These are phyloP conservation scores for Donacobius atricapilla DNA, from an alignment of 2,113 vertebrate genomes.

Conservation along the genomic window DNA sequence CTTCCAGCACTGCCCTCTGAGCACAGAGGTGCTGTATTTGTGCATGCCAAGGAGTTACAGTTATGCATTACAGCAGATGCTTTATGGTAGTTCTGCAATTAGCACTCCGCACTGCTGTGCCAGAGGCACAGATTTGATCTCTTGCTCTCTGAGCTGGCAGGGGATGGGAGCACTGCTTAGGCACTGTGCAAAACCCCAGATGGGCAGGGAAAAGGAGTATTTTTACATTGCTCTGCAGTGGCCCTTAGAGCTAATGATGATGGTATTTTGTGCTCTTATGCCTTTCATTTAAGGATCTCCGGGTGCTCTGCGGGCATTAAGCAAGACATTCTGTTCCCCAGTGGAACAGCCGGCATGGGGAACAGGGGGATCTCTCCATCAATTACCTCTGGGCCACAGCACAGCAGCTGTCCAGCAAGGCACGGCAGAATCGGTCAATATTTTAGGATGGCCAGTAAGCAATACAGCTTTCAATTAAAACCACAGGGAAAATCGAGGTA, in stretches of 20 bases:
- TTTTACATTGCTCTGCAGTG: constrained; percentile 31
- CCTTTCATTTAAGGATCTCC: constrained; percentile 25
- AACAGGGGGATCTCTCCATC: background rate
- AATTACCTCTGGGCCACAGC: background rate
- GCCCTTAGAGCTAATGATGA: background rate
- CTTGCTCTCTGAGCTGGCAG: constrained; percentile 51
- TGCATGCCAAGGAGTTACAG: constrained; percentile 8
- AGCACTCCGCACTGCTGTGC: constrained; percentile 1
- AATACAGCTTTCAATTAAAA: constrained; percentile 16
- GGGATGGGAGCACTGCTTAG: constrained; percentile 3
- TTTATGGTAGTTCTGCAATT: constrained; percentile 56
- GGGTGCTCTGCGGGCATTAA: background rate
- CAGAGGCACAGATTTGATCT: constrained; percentile 43
- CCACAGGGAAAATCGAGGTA: background rate
- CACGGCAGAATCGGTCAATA: background rate
- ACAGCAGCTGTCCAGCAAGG: background rate
- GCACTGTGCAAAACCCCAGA: constrained; percentile 24
- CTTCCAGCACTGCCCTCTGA: background rate
- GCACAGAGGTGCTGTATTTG: background rate
- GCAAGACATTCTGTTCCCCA: background rate
- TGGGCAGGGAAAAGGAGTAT: background rate
- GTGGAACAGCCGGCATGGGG: background rate
- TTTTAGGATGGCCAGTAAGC: background rate
- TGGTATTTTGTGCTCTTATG: background rate
- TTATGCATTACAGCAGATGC: constrained; percentile 49